Evolutionary conservation across 2,113 vertebrate species (phyloP), one percentile per base, ranked within the genome.

Genomic region (Gallinago undulata): DNA sequence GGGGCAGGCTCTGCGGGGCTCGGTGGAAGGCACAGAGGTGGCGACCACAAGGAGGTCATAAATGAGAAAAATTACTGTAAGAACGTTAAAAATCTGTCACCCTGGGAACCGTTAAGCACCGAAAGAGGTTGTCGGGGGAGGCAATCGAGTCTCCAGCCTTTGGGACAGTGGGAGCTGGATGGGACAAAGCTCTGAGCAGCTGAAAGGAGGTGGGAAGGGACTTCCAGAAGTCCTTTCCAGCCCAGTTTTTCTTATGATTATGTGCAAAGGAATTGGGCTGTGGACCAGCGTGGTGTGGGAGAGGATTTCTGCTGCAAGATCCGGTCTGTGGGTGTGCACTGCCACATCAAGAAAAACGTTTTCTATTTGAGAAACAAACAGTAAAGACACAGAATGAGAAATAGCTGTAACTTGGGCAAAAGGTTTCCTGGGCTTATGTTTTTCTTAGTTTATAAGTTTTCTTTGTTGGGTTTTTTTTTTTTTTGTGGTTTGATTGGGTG

Each of bases 181-280:
- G 0, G 4, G 9, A 25, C 21, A 19, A 50, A 8, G 35, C 53
- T 87, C 67, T 53, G 39, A 72, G 43, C 15, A 37, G 4, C 50
- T 39, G 39, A 48, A 31, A 0, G 6, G 31, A 15, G 33, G 16
- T 2, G 5, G 35, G 30, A 75, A 39, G 13, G 33, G 33, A 22
- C 10, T 47, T 84, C 11, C 17, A 55, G 55, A 37, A 86, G 50
- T 6, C 13, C 53, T 70, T 80, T 41, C 41, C 51, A 66, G 14
- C 14, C 22, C 33, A 0, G 0, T 50, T 94, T 73, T 74, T 77
- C 19, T 72, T 19, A n/a, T 0, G 4, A 11, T 31, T 51, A 0
- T 0, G 0, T 47, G 43, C 27, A n/a, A 11, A 83, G 67, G 45
- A 82, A 15, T 64, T 75, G 33, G 2, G 7, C 4, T 87, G 30